Base-by-base conservation (phyloP, 2,888 invertebrate genomes). In the Aporophyla nigra region DNA sequence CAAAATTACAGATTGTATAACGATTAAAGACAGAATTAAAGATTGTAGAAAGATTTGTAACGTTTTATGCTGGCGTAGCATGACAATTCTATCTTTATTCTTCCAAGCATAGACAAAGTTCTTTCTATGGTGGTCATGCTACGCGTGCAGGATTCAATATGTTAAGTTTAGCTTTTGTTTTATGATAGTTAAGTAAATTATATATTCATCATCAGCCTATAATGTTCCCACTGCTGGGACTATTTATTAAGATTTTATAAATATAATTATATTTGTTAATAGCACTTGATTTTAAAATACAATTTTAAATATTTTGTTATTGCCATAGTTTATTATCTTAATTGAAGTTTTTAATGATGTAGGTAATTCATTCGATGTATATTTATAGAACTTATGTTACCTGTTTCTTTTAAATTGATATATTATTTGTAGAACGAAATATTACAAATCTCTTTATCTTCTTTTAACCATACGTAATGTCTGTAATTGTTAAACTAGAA, bases 251-350 rank as follows among this genome's bases (percentile, higher is more conserved):
- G 27, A 56, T 74, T 61, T 54, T 71, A 33, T 56, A 74, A 51
- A 70, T 62, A 62, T 24, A 51, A 27, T 53, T 12, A 9, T 40
- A 21, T 78, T 54, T 65, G 12, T 21, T 43, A 59, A 19, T 4
- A 43, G 65, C 73, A 80, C 78, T 71, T 33, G 2, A 63, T 58
- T 71, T 78, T 62, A 33, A 58, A 51, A 63, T 10, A 10, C 5
- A 68, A n/a, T 6, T 77, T 21, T 9, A 21, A 49, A 49, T 62
- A 24, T 51, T 1, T 7, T 51, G 2, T 56, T 19, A 67, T 14
- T 24, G n/a, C 19, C 19, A 14, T 70, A 40, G 3, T 2, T 7
- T 46, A 5, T 27, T 21, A 46, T 27, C 10, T 7, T 14, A 14
- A 49, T 27, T 21, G 5, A 21, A 16, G 9, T 51, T 33, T 66